Evolutionary conservation across 2,797 vertebrate genomes (phyloP).

Genomic region (Coreius guichenoti): DNA sequence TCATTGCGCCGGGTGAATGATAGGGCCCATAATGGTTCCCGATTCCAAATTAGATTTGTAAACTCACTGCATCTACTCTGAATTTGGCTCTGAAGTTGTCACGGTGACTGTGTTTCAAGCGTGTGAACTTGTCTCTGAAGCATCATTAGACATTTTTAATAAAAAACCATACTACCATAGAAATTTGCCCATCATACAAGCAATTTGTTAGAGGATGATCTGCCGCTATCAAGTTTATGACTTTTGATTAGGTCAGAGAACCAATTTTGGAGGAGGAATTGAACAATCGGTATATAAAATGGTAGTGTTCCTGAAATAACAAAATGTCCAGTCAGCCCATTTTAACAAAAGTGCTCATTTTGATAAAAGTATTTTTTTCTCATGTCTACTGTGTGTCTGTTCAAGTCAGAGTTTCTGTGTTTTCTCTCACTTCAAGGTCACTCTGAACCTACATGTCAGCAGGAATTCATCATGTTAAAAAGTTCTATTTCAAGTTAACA

Average conservation of each 20-base stretch:
- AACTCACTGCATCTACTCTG: not conserved
- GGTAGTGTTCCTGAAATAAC: not conserved
- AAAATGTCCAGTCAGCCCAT: not conserved
- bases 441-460: not conserved
- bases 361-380: not conserved
- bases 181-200: not conserved
- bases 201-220: constrained; percentile 18
- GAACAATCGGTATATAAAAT: not conserved
- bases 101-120: constrained; percentile 6
- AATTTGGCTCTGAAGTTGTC: constrained; percentile 13
- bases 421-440: not conserved
- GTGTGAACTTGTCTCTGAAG: not conserved
- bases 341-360: not conserved
- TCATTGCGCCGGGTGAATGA: too few relatives aligned
- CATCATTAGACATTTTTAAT: not conserved
- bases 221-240: constrained; percentile 4
- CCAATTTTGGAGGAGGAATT: not conserved
- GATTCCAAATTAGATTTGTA: not conserved
- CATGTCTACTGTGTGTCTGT: not conserved
- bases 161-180: not conserved
- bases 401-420: not conserved
- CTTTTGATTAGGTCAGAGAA: constrained; percentile 5
- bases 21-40: not conserved
- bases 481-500: too few relatives aligned
- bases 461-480: not conserved